Conservation (phyloP, 2,797 vertebrate genomes). For the Urocyon cinereoargenteus region DNA sequence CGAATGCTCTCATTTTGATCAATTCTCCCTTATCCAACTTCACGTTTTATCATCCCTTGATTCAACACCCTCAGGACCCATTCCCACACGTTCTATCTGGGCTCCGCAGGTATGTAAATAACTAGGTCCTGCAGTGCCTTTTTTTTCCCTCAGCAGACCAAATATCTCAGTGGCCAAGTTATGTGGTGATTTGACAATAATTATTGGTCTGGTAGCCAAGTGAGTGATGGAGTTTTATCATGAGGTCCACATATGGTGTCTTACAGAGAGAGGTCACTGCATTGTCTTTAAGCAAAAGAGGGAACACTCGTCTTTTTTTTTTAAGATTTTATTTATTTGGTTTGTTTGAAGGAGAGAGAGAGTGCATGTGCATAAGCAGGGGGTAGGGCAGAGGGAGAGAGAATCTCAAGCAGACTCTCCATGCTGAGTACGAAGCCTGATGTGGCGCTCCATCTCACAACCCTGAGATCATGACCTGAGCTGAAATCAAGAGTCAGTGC, state of each 20-base stretch:
- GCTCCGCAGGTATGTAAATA: neutral
- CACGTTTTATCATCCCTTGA: constrained; percentile 22
- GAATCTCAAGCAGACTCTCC: neutral
- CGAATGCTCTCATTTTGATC: constrained; percentile 49
- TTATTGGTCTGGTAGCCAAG: neutral
- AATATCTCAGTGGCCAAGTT: neutral
- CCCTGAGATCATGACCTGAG: neutral
- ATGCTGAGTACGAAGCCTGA: neutral
- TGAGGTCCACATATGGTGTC: neutral
- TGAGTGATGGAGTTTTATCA: neutral
- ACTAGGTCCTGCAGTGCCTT: neutral
- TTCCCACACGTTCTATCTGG: neutral
- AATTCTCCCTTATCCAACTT: constrained; percentile 8
- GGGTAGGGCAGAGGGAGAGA: neutral
- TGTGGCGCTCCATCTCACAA: neutral
- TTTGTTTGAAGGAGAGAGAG: neutral
- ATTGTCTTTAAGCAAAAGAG: neutral
- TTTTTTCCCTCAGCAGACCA: neutral
- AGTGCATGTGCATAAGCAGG: neutral
- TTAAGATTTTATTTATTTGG: neutral
- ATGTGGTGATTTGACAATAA: neutral
- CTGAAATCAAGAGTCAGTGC: neutral
- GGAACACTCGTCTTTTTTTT: neutral
- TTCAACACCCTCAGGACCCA: neutral
- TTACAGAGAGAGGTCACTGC: neutral